These are phyloP conservation scores for Procambarus virginalis DNA, from an alignment of 1,140 invertebrate genomes.

Conservation along the genomic window DNA sequence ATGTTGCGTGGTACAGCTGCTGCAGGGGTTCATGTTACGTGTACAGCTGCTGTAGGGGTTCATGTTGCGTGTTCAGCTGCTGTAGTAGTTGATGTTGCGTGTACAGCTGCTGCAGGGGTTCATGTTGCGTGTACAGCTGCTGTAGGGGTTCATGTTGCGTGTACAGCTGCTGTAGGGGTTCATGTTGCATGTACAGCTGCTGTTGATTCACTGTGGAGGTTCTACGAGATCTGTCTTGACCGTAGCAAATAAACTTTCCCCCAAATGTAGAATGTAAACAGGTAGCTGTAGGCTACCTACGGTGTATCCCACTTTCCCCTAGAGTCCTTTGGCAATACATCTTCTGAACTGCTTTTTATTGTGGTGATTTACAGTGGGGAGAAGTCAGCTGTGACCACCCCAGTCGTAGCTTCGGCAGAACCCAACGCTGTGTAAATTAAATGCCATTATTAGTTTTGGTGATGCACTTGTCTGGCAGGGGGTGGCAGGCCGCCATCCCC, in stretches of 20 bases:
- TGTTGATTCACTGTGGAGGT: too few species aligned
- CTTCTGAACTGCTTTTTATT: slow-evolving; percentile 52
- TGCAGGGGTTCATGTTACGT: too few species aligned
- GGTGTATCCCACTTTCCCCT: background rate
- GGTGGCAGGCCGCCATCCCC: background rate
- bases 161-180: too few species aligned
- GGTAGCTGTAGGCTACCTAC: background rate
- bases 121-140: too few species aligned
- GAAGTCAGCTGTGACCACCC: slow-evolving; percentile 54
- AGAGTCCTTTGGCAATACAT: background rate
- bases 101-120: too few species aligned
- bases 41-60: too few species aligned
- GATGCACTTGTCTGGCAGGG: slow-evolving; percentile 25
- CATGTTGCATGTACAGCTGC: too few species aligned
- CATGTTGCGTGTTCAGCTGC: too few species aligned
- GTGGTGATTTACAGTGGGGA: slow-evolving; percentile 57
- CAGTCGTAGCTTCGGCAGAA: slow-evolving; percentile 60
- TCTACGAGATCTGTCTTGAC: too few species aligned
- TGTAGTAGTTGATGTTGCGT: too few species aligned
- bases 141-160: too few species aligned
- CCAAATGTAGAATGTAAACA: background rate
- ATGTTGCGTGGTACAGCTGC: too few species aligned
- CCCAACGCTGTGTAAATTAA: slow-evolving; percentile 60
- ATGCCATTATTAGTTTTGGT: slow-evolving; percentile 40
- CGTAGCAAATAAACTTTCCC: background rate